Evolutionary conservation across 2,797 vertebrate species (phyloP).

Genomic region (Vireo griseus): DNA sequence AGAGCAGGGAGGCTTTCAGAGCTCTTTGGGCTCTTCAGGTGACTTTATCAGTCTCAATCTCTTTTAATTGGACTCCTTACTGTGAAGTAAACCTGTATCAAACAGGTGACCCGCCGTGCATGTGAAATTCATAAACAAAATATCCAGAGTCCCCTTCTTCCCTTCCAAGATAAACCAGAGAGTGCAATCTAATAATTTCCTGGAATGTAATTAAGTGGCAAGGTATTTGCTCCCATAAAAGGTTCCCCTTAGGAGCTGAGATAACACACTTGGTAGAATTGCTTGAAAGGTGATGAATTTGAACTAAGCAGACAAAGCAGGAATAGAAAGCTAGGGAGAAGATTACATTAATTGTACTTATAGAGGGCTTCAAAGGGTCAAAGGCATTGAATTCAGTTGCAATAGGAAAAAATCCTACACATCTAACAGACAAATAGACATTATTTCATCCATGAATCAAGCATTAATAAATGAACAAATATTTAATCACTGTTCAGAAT

Average conservation of each 20-base stretch:
- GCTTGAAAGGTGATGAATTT: constrained; percentile 22
- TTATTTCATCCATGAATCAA: not conserved
- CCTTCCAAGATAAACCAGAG: not conserved
- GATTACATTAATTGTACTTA: not conserved
- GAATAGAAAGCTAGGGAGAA: not conserved
- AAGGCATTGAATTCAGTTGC: not conserved
- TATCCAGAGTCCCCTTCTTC: not conserved
- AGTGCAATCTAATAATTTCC: constrained; percentile 7
- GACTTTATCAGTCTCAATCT: not conserved
- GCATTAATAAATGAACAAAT: not conserved
- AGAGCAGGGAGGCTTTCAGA: not conserved
- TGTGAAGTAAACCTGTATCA: not conserved
- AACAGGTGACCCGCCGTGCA: not conserved
- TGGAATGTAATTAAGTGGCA: constrained; percentile 19
- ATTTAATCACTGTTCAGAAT: not conserved
- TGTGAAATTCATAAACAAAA: not conserved
- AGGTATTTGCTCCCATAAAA: not conserved
- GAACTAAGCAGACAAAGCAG: not conserved
- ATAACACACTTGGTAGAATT: not conserved
- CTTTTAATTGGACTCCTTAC: not conserved
- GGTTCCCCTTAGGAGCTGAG: not conserved
- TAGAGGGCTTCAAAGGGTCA: not conserved
- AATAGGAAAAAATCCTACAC: not conserved
- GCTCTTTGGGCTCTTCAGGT: not conserved
- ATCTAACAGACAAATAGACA: not conserved